These are phyloP conservation scores for Leucania comma DNA, from an alignment of 2,888 invertebrate species.

Conservation along the genomic window DNA sequence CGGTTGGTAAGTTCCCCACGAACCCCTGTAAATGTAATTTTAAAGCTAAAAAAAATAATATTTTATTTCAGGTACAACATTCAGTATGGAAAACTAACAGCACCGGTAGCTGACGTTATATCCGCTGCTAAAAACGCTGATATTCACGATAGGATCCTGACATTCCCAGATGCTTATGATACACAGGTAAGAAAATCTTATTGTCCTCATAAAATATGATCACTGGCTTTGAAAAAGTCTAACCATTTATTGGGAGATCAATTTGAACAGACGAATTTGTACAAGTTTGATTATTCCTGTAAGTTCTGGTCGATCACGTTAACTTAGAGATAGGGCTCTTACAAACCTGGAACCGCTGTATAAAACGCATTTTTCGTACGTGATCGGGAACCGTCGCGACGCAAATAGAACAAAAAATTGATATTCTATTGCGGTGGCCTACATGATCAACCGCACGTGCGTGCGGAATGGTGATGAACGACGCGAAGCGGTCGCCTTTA, in stretches of 20 bases:
- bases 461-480: too few species aligned
- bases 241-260: neutral
- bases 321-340: neutral
- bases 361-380: too few species aligned
- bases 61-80: constrained; percentile 95
- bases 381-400: too few species aligned
- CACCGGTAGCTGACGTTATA: constrained; percentile 95
- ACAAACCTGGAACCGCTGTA: too few species aligned
- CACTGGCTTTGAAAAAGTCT: neutral
- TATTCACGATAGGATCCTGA: constrained; percentile 97
- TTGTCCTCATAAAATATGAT: neutral
- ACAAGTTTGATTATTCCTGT: too few species aligned
- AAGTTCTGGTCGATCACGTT: neutral
- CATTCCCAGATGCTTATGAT: constrained; percentile 97
- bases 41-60: neutral
- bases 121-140: constrained; percentile 97
- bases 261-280: too few species aligned
- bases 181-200: constrained; percentile 90
- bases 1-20: too few species aligned
- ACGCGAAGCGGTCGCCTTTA: too few species aligned
- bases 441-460: too few species aligned
- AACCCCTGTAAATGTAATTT: too few species aligned
- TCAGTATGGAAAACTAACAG: constrained; percentile 96
- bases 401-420: too few species aligned
- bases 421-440: too few species aligned